phyloP scores from a whole-genome alignment of 2,797 vertebrate genomes.

The Threskiornis aethiopicus region DNA sequence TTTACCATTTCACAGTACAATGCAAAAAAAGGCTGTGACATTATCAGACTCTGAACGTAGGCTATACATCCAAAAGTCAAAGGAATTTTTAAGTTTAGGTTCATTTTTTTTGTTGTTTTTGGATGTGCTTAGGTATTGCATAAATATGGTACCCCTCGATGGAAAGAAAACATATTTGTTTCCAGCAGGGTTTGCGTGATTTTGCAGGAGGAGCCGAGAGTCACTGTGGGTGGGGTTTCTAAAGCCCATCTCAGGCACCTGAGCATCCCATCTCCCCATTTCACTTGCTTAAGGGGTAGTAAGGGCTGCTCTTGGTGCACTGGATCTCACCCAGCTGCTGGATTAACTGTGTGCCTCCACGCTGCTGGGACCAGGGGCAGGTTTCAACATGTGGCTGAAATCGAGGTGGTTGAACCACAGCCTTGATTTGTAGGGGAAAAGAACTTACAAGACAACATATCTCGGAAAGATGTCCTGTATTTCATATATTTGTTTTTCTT shows the following conservation, averaged over 20 bases:
- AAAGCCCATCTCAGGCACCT: not conserved
- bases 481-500: not conserved
- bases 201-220: not conserved
- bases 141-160: not conserved
- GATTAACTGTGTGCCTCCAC: fast-evolving
- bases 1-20: not conserved
- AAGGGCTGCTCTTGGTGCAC: not conserved
- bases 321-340: not conserved
- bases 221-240: not conserved
- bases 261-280: fast-evolving
- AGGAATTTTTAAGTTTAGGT: not conserved
- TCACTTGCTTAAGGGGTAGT: not conserved
- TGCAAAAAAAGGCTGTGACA: not conserved
- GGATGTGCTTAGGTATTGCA: not conserved
- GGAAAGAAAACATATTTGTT: not conserved
- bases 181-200: not conserved
- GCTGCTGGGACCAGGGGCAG: not conserved
- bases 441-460: not conserved
- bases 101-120: not conserved
- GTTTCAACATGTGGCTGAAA: not conserved
- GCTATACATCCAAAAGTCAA: not conserved
- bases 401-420: not conserved
- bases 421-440: not conserved
- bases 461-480: not conserved
- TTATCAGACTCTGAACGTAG: not conserved